Conservation (phyloP, 2,797 vertebrate species). For the Micropoecilia bifurca region DNA sequence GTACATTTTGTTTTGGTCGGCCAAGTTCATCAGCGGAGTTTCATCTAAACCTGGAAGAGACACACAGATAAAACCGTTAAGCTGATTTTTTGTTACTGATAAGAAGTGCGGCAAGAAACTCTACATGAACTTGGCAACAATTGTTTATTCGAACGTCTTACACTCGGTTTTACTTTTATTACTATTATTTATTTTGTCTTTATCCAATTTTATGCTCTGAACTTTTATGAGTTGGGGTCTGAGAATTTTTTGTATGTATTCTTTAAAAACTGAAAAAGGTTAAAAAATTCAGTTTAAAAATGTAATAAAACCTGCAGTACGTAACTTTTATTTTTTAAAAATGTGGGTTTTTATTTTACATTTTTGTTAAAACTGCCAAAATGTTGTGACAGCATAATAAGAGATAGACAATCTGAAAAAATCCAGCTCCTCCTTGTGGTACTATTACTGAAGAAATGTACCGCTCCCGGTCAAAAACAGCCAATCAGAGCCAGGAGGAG, state of each 20-base stretch:
- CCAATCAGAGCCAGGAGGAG: neutral
- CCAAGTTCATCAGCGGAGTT: constrained; percentile 36
- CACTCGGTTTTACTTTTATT: no score
- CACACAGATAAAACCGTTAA: neutral
- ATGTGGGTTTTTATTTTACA: neutral
- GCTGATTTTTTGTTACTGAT: no score
- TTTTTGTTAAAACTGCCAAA: neutral
- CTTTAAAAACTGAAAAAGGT: no score
- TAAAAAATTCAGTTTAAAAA: no score
- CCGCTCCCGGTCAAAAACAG: neutral
- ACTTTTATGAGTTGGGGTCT: no score
- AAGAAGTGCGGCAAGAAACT: no score
- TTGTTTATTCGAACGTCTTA: no score
- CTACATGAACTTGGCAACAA: no score
- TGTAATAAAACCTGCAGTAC: neutral
- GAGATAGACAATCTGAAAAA: neutral
- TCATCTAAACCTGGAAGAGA: constrained; percentile 74
- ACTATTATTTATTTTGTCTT: no score
- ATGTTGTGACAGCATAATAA: neutral
- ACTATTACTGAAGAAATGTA: neutral
- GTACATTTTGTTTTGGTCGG: constrained; percentile 64
- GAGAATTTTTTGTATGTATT: no score
- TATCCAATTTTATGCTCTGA: no score
- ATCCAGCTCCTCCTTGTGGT: neutral
- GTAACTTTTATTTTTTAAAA: neutral